Evolutionary conservation across 2,888 invertebrate species (phyloP), one percentile per base, ranked within the genome.

Genomic region (Troides helena): DNA sequence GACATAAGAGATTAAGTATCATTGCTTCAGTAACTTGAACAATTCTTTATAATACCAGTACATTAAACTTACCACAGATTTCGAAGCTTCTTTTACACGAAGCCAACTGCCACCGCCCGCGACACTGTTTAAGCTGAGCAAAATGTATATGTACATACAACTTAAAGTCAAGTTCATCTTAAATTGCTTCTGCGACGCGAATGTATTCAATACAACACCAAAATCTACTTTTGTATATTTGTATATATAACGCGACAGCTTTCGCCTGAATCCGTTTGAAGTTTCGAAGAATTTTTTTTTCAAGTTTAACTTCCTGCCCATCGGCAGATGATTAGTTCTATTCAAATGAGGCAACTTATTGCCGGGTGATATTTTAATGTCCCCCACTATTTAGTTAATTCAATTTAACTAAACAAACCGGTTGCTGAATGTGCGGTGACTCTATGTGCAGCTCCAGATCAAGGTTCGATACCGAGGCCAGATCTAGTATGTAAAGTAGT

Each of bases 11-110:
- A 5, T 30, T 30, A 30, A 30, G 5, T 30, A 30, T 30, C 30
- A 30, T 30, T 30, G 30, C 30, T 30, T 30, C 30, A 30, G 30
- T 30, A 30, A 3, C 5, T 30, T 30, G 3, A 30, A 30, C 30
- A 30, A 30, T 30, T 30, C 5, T 30, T 30, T 30, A 4, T 30
- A 30, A 30, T 30, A 30, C 30, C 30, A 30, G 30, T 4, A 30
- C 30, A 30, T 46, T 8, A n/a, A 59, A 65, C 65, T 65, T 46
- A 65, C 65, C 65, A 65, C 65, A 46, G 65, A 65, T 59, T 58
- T 65, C 12, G 53, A 39, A 21, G 56, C 39, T n/a, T 62, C 67
- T 10, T 62, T 23, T 57, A 67, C 10, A 43, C 58, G 65, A 50
- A 59, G 62, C 21, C 30, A 50, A 4, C 62, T 43, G 18, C 39